Evolutionary conservation across 1,140 invertebrate genomes (phyloP).

Genomic region (Mamestra configurata): DNA sequence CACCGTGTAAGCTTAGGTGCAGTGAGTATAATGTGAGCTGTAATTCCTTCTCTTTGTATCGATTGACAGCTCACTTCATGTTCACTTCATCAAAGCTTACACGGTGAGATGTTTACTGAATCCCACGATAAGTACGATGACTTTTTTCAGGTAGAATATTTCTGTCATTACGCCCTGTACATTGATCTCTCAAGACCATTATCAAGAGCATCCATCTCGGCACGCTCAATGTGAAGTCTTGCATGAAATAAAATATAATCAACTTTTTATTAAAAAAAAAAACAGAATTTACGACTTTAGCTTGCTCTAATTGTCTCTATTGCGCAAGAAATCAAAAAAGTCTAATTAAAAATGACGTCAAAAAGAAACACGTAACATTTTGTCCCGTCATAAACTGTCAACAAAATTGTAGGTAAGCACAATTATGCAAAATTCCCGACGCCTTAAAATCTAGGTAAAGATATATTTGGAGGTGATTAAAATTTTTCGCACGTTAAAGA

Average conservation of each 20-base stretch:
- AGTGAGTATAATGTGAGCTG: no score
- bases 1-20: no score
- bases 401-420: background rate
- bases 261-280: background rate
- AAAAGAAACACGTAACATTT: background rate
- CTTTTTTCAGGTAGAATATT: no score
- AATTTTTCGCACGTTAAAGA: constrained; percentile 19
- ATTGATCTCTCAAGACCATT: no score
- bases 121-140: no score
- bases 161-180: no score
- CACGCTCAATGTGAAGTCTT: no score
- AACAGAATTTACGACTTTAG: background rate
- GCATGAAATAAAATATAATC: background rate
- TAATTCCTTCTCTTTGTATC: no score
- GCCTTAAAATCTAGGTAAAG: background rate
- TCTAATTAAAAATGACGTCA: background rate
- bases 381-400: background rate
- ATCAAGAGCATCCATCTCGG: no score
- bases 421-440: constrained; percentile 9
- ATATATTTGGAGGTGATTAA: constrained; percentile 10
- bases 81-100: no score
- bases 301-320: background rate
- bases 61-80: no score
- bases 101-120: no score
- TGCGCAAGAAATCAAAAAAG: background rate